Evolutionary conservation across 2,797 vertebrate species (phyloP).

Genomic region (Tauraco hartlaubi): DNA sequence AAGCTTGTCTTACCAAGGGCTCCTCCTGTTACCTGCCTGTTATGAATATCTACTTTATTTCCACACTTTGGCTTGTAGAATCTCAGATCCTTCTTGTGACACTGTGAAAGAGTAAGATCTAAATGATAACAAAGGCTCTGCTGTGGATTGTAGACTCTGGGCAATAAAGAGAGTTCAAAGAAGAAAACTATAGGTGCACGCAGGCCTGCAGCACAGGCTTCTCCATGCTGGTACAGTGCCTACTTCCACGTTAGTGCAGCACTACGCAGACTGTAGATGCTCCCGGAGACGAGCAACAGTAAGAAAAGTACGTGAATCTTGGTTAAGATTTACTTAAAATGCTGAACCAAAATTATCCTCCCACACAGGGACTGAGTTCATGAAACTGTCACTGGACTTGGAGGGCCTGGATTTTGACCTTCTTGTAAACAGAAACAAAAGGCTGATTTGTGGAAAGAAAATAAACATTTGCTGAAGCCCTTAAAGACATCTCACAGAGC

Average conservation of each 20-base stretch:
- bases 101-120: not conserved
- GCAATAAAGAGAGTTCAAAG: not conserved
- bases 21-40: not conserved
- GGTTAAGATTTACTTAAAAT: constrained; percentile 4
- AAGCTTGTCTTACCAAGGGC: not conserved
- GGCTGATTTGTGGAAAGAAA: constrained; percentile 22
- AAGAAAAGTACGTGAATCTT: not conserved
- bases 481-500: not conserved
- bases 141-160: not conserved
- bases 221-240: rapidly evolving
- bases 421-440: constrained; percentile 10
- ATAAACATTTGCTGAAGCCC: not conserved
- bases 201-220: not conserved
- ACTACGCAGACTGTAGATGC: not conserved
- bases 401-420: not conserved
- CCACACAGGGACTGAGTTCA: not conserved
- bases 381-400: not conserved
- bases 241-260: not conserved
- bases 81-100: not conserved
- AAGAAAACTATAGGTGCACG: not conserved
- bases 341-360: not conserved
- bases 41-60: not conserved
- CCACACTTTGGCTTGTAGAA: not conserved
- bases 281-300: not conserved
- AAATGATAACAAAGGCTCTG: not conserved